Evolutionary conservation across 2,797 vertebrate genomes (phyloP).

Genomic region (Todus mexicanus): DNA sequence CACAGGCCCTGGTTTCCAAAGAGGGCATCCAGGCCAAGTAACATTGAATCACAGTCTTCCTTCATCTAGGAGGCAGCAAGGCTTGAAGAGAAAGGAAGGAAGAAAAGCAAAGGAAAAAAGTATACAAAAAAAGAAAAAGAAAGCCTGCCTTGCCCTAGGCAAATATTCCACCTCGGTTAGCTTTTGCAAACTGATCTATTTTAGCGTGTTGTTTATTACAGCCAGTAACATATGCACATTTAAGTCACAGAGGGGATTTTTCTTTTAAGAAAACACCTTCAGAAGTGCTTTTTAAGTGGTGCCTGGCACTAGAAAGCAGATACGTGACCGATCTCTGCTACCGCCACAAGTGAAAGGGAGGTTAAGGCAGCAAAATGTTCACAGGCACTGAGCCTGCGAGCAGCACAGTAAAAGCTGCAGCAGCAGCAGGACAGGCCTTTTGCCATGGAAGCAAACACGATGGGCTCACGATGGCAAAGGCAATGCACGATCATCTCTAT

Average conservation of each 20-base stretch:
- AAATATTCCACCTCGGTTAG: not conserved
- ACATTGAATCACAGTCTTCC: not conserved
- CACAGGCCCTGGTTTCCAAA: not conserved
- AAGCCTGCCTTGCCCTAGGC: slow-evolving; percentile 2
- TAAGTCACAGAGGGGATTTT: not conserved
- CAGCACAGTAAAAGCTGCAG: not conserved
- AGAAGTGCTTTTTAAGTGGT: not conserved
- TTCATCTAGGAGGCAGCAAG: not conserved
- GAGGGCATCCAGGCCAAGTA: not conserved
- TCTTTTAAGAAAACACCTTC: not conserved
- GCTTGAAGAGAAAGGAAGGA: not conserved
- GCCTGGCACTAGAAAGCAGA: not conserved
- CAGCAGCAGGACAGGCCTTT: not conserved
- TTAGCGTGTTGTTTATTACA: not conserved
- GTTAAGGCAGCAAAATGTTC: not conserved
- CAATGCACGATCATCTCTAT: not conserved
- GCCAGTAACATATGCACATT: not conserved
- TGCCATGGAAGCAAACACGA: rapidly evolving
- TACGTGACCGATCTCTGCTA: not conserved
- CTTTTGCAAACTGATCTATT: not conserved
- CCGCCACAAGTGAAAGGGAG: not conserved
- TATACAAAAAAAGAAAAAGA: not conserved
- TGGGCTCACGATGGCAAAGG: not conserved
- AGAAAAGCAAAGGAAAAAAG: not conserved
- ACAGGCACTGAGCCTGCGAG: not conserved